Evolutionary conservation across 2,797 vertebrate species (phyloP), one percentile per base, ranked within the genome.

Genomic region (Sebastes umbrosus): DNA sequence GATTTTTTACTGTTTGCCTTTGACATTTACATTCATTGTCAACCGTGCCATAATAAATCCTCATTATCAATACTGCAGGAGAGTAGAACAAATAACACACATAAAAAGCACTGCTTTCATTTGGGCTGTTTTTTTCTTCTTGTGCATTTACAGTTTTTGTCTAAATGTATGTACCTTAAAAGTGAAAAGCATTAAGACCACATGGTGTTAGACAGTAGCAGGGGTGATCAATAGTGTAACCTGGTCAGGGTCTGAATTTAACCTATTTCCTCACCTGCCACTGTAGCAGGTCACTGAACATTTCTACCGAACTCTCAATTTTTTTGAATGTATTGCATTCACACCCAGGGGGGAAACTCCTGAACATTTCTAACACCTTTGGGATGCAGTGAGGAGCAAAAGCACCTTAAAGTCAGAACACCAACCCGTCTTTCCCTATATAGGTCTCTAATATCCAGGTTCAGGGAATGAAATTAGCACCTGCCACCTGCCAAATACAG

Each of bases 11-110:
- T 34, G 34, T 36, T 36, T 36, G 11, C 34, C 10, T 36, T 36
- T 36, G 34, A 93, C 93, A 90, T 92, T 93, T n/a, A 91, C 91
- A 92, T 92, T 94, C 92, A 94, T 94, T 93, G 92, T 94, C 90
- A 93, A 88, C 86, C 4, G 84, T 91, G 90, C 90, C 88, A 91
- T 89, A 88, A 93, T 93, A 93, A 86, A 92, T 91, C 92, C 90
- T 87, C 90, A 90, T 93, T 87, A 93, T 91, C 90, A 84, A 92
- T 89, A 84, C 79, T 77, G 87, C 86, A 84, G 68, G 82, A 85
- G 80, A 79, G 69, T 34, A 64, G 81, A 63, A 77, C 34, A 79
- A 86, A 39, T 71, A 73, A 75, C 83, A 75, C 11, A 12, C 0
- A 36, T 12, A 36, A 36, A 29, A 65, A 6, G 31, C 2, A 36